Evolutionary conservation across 2,888 invertebrate genomes (phyloP).

Genomic region (Orgyia antiqua): DNA sequence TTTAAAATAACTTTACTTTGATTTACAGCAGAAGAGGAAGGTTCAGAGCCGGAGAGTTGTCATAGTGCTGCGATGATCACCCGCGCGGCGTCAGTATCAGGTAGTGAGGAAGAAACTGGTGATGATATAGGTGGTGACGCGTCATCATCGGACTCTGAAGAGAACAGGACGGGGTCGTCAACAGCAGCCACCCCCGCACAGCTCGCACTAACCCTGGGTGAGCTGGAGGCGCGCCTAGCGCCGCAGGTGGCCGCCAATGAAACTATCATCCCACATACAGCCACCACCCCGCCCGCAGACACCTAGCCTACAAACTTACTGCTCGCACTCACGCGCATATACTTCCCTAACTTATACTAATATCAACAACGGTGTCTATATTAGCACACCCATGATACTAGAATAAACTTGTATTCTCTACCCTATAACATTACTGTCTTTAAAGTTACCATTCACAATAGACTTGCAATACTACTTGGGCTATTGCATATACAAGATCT

Average conservation of each 20-base stretch:
- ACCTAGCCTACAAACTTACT: constrained; percentile 14
- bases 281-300: constrained; percentile 18
- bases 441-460: no score
- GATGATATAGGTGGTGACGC: constrained; percentile 13
- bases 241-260: constrained; percentile 10
- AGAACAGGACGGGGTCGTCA: constrained; percentile 8
- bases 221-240: constrained; percentile 25
- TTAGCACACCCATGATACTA: no score
- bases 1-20: no score
- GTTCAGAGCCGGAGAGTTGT: constrained; percentile 38
- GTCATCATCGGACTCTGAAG: constrained; percentile 17
- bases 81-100: constrained; percentile 21
- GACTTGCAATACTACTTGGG: no score
- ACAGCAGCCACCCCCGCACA: constrained; percentile 18
- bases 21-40: constrained; percentile 53
- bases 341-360: constrained; percentile 8
- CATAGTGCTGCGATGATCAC: constrained; percentile 20
- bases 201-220: constrained; percentile 32
- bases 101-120: constrained; percentile 22
- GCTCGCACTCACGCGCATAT: constrained; percentile 4
- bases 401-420: no score
- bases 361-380: no score
- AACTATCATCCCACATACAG: constrained; percentile 9
- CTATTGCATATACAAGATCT: no score
- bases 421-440: no score